Evolutionary conservation across 1,140 invertebrate species (phyloP).

Genomic region (Galleria mellonella): DNA sequence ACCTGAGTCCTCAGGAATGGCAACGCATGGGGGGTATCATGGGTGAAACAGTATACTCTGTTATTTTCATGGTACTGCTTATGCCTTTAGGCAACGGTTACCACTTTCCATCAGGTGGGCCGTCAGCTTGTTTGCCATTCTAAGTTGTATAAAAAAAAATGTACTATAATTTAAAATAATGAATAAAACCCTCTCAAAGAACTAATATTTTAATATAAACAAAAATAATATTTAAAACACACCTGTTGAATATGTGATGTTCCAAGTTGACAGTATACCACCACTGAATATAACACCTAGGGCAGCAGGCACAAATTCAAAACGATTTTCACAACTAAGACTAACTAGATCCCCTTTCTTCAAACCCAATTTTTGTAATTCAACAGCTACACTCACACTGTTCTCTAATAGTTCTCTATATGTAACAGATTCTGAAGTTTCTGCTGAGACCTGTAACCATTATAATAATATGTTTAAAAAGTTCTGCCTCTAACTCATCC

Average conservation of each 20-base stretch:
- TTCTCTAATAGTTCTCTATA: slow-evolving; percentile 60
- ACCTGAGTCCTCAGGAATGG: too few species aligned
- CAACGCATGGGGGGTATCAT: too few species aligned
- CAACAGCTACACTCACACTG: slow-evolving; percentile 63
- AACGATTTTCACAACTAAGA: slow-evolving; percentile 73
- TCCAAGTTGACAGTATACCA: slow-evolving; percentile 66
- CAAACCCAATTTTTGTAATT: slow-evolving; percentile 53
- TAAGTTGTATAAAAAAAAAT: too few species aligned
- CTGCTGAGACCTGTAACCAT: slow-evolving; percentile 67
- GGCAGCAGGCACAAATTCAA: slow-evolving; percentile 66
- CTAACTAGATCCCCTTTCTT: slow-evolving; percentile 69
- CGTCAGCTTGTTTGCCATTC: too few species aligned
- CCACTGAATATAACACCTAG: slow-evolving; percentile 67
- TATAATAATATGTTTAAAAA: slow-evolving; percentile 5
- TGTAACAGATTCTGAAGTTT: slow-evolving; percentile 58
- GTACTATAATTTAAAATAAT: neutral
- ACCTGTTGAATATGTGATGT: slow-evolving; percentile 74
- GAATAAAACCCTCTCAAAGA: neutral
- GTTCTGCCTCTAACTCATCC: too few species aligned
- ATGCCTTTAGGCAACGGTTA: too few species aligned
- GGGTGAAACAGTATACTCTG: too few species aligned
- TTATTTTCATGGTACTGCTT: too few species aligned
- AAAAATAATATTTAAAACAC: slow-evolving; percentile 9
- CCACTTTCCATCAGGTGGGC: too few species aligned
- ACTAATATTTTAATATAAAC: neutral